Evolutionary conservation across 2,888 invertebrate species (phyloP), one percentile per base, ranked within the genome.

Genomic region (Cetonia aurata): DNA sequence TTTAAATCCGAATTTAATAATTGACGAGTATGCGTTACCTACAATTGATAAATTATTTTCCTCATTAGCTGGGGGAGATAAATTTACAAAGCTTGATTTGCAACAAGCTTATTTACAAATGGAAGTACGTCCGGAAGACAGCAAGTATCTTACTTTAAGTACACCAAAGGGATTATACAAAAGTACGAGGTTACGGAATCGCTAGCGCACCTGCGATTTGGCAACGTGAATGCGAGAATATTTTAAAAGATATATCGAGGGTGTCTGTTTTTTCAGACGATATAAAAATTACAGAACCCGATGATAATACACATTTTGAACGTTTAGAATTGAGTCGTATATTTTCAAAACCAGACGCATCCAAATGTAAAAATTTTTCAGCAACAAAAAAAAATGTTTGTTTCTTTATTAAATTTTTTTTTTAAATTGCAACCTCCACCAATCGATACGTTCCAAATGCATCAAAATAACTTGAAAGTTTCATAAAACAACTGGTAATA

Each of bases 131-230:
- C 77, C 76, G 3, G 77, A 78, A 46, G 77, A 79, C 67, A 72
- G 77, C 62, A 73, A 80, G 17, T 73, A 78, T 17, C 69, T 81
- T n/a, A 83, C 81, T 0, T 72, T 83, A 60, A 80, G 70, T 68
- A 82, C 81, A 4, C 80, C 80, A 59, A 79, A 79, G 60, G 81
- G 81, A 4, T 67, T 82, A 15, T 81, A 74, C 69, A 69, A 76
- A 67, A 78, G 77, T 55, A 79, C 75, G n/a, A 69, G 80, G 31
- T 65, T 80, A 76, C 71, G 81, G 80, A 10, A 74, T 81, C 1
- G 76, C 79, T 3, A 73, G 77, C 66, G 81, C 80, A 17, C 80
- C 82, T 10, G 79, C 79, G 4, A 78, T 77, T 44, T 82, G 76
- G 75, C 80, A 83, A 72, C 56, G 79, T 8, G 57, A 73, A 19